Evolutionary conservation across 2,888 invertebrate genomes (phyloP).

Genomic region (Heliothis peltigera): DNA sequence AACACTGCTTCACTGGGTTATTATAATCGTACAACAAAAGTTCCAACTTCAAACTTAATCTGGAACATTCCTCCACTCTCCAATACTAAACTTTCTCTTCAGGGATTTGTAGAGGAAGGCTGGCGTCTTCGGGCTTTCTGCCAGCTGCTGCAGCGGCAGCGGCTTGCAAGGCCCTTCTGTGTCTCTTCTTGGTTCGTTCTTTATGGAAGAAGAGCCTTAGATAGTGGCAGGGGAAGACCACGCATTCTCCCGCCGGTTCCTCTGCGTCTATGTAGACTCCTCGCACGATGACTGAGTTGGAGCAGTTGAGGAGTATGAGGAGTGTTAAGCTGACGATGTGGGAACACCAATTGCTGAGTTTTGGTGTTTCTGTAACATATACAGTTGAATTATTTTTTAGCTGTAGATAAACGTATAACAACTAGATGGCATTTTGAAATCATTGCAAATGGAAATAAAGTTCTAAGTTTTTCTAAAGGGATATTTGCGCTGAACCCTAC

Average conservation of each 20-base stretch:
- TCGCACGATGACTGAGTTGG: slow-evolving; percentile 95
- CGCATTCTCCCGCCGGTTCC: slow-evolving; percentile 94
- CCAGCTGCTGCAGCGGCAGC: slow-evolving; percentile 77
- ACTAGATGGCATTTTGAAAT: too few species aligned
- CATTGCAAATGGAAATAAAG: neutral
- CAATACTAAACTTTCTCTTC: slow-evolving; percentile 81
- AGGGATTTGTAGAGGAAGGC: slow-evolving; percentile 79
- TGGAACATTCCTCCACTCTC: slow-evolving; percentile 17
- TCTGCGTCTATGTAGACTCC: slow-evolving; percentile 97
- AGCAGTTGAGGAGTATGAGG: slow-evolving; percentile 94
- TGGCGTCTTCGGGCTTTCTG: slow-evolving; percentile 79
- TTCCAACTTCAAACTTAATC: slow-evolving; percentile 36
- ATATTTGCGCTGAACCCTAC: too few species aligned
- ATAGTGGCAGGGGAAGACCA: slow-evolving; percentile 95
- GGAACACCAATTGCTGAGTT: slow-evolving; percentile 95
- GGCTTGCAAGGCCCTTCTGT: slow-evolving; percentile 77
- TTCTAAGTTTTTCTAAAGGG: neutral
- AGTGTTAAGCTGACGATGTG: slow-evolving; percentile 93
- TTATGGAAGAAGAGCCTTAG: slow-evolving; percentile 94
- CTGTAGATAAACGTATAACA: too few species aligned
- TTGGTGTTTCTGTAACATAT: slow-evolving; percentile 90
- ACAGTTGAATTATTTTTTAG: slow-evolving; percentile 9
- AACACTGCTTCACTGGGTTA: slow-evolving; percentile 52
- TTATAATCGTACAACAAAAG: slow-evolving; percentile 32
- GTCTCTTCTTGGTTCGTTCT: slow-evolving; percentile 91